Conservation (phyloP, 2,888 invertebrate genomes). For the Oscheius sp. region DNA sequence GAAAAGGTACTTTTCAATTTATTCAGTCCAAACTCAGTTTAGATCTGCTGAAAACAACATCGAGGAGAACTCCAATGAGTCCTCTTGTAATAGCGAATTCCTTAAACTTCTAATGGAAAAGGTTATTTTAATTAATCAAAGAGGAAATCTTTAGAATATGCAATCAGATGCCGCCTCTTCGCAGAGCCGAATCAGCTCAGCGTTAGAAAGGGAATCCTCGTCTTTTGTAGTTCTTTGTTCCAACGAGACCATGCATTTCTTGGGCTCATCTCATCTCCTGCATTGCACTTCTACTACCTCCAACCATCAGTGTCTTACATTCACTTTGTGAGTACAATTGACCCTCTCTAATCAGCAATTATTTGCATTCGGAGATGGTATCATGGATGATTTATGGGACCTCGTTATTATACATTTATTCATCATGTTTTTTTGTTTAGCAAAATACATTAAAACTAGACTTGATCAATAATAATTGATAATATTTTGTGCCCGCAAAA, state of each 20-base stretch:
- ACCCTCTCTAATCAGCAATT: too few species aligned
- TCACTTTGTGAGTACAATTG: neutral
- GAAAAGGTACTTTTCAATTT: neutral
- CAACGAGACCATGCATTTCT: neutral
- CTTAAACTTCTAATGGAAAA: neutral
- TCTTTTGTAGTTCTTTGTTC: slow-evolving; percentile 6
- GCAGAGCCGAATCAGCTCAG: neutral
- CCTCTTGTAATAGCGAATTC: neutral
- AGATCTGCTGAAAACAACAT: neutral
- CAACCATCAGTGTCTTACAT: neutral
- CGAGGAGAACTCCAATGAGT: neutral
- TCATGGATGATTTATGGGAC: too few species aligned
- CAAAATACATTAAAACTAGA: neutral
- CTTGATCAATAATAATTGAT: neutral
- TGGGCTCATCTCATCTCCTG: neutral
- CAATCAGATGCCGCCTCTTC: neutral
- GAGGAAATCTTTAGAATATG: neutral
- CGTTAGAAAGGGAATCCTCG: neutral
- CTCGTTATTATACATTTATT: too few species aligned
- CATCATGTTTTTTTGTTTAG: too few species aligned
- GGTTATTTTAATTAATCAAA: neutral
- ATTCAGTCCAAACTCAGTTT: neutral
- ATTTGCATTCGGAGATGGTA: too few species aligned
- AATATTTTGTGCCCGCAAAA: neutral
- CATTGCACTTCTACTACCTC: neutral